Evolutionary conservation across 2,113 vertebrate species (phyloP), one percentile per base, ranked within the genome.

Genomic region (Helogale parvula): DNA sequence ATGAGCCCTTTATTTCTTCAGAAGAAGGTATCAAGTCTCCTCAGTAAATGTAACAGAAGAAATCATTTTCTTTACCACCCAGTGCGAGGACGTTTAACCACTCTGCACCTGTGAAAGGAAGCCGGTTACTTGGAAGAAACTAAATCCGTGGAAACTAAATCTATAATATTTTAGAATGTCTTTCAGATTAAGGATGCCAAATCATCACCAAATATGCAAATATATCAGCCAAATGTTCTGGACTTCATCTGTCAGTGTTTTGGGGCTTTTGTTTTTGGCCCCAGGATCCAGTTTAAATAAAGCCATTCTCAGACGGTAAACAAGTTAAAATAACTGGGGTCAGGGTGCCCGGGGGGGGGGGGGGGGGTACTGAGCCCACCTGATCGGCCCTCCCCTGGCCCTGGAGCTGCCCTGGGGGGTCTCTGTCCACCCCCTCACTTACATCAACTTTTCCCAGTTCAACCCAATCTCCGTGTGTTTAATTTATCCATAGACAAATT

Each of bases 271-370:
- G 77, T 54, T 90, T 95, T 63, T 45, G 92, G 90, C 69, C 74
- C 60, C 82, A 88, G 69, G 60, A 71, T 90, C 57, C 88, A 29
- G 27, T 94, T 96, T 66, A 95, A 90, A 77, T 60, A 87, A 72
- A 94, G 25, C 31, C 29, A 19, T 76, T 87, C 85, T 80, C 54
- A 54, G 57, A 80, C 82, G 33, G 25, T 93, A 45, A 54, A 31
- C 27, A 38, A 54, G 65, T 87, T 87, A 52, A 76, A 81, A 23
- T 45, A 50, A 50, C 3, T 52, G 25, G 47, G 15, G 41, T 27
- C 45, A 41, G 33, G 57, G 50, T 29, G 72, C 27, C 45, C 41
- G 41, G 41, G 41, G 38, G 4, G 38, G 38, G 38, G 38, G 38
- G 27, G 29, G 52, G 7, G 17, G 60, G 15, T 25, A 2, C 87